Conservation (phyloP, 2,113 vertebrate genomes). For the Accipiter cooperii region DNA sequence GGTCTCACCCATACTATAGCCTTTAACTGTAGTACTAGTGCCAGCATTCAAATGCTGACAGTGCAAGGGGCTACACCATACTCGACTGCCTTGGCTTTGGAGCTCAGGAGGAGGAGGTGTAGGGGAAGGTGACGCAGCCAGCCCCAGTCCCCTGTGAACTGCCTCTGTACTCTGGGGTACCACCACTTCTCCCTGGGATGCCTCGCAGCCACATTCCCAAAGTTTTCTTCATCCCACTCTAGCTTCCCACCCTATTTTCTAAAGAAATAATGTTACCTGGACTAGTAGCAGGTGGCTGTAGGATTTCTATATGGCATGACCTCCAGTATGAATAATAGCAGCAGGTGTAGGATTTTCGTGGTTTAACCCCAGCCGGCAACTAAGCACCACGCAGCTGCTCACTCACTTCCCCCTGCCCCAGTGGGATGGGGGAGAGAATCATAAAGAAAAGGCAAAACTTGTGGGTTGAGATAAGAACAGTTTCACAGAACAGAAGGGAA, state of each 20-base stretch:
- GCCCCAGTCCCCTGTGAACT: not conserved
- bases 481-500: too few species aligned
- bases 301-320: not conserved
- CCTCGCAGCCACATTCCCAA: not conserved
- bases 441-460: too few species aligned
- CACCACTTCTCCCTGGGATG: not conserved
- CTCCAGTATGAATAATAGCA: not conserved
- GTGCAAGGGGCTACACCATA: not conserved
- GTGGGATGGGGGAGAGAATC: too few species aligned
- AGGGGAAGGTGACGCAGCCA: not conserved
- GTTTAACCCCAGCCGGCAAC: too few species aligned
- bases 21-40: not conserved
- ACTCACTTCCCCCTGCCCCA: too few species aligned
- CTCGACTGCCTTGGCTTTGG: not conserved
- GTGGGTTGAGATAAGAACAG: too few species aligned
- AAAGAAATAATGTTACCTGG: not conserved
- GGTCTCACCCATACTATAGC: not conserved
- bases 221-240: not conserved
- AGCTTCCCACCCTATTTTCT: not conserved
- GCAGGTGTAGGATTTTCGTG: not conserved
- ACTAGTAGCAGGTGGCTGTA: not conserved
- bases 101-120: not conserved
- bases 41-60: not conserved
- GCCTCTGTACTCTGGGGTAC: not conserved
- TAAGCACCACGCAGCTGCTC: too few species aligned